Percentiles rank a stretch among this genome's conserved stretches.
Conservation (phyloP, 2,113 vertebrate genomes). For the Orycteropus afer region DNA sequence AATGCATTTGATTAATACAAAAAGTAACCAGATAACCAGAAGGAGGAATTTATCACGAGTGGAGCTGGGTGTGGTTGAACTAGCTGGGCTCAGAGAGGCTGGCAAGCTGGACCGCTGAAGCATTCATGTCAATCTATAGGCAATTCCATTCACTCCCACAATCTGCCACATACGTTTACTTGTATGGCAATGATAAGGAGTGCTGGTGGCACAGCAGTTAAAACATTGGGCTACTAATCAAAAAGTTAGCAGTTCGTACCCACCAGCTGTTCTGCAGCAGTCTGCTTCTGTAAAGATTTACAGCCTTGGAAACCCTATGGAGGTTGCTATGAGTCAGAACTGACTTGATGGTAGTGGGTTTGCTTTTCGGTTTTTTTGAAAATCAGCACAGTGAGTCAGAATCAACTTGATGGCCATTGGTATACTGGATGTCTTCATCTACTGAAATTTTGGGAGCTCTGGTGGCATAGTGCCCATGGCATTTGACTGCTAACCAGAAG, state of each 20-base stretch:
- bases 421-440: no score
- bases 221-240: no score
- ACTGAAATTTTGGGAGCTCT: no score
- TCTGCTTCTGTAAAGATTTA: not conserved
- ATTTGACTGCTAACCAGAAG: no score
- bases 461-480: no score
- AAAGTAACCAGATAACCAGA: not conserved
- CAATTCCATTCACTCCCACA: not conserved
- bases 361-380: no score
- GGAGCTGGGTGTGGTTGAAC: not conserved
- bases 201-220: no score
- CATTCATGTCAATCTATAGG: not conserved
- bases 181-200: not conserved
- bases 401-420: no score
- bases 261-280: no score
- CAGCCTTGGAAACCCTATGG: not conserved
- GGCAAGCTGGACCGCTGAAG: not conserved
- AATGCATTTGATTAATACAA: not conserved
- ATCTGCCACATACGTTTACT: not conserved
- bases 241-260: no score
- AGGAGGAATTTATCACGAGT: not conserved
- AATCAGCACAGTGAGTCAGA: no score
- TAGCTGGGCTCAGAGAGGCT: not conserved
- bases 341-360: not conserved
- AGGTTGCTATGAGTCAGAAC: not conserved